These are phyloP conservation scores for Stichopus horrens DNA, from an alignment of 53 echinoderm and acorn worm genomes.

Conservation along the genomic window DNA sequence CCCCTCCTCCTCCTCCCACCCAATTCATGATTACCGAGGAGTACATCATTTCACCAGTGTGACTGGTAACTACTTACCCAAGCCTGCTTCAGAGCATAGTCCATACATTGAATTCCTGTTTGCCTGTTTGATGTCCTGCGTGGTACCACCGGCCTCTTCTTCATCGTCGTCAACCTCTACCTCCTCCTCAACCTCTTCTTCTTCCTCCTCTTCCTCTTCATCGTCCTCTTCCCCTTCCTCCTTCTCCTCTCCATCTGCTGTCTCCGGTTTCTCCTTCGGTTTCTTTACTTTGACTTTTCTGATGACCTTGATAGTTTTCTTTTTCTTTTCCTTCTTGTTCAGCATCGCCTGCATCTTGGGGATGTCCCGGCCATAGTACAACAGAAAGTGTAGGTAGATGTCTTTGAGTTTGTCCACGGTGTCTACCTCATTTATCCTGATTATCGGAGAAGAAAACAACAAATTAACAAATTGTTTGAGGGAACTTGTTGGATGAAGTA, in stretches of 20 bases:
- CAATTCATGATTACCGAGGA: too few relatives aligned
- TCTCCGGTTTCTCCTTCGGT: slow-evolving; percentile 52
- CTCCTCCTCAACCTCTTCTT: slow-evolving; percentile 67
- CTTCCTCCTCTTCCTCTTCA: slow-evolving; percentile 45
- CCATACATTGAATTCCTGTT: slow-evolving; percentile 95
- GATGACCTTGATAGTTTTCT: slow-evolving; percentile 61
- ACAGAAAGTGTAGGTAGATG: slow-evolving; percentile 92
- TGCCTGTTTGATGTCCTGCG: slow-evolving; percentile 91
- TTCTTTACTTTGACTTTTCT: slow-evolving; percentile 39
- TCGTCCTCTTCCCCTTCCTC: slow-evolving; percentile 45
- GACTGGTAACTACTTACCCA: slow-evolving; percentile 62
- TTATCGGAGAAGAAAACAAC: neutral
- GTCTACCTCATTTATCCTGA: slow-evolving; percentile 82
- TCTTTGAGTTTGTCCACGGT: slow-evolving; percentile 92
- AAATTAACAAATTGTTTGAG: neutral
- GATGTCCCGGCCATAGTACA: slow-evolving; percentile 96
- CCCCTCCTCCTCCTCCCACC: too few relatives aligned
- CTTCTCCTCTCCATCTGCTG: slow-evolving; percentile 45
- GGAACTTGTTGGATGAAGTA: too few relatives aligned
- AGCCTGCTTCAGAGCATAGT: slow-evolving; percentile 86
- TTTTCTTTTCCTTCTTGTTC: slow-evolving; percentile 70
- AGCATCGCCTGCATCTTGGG: slow-evolving; percentile 90
- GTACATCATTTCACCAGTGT: slow-evolving; percentile 72
- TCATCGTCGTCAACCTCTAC: slow-evolving; percentile 75
- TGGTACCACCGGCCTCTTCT: slow-evolving; percentile 75